These are phyloP conservation scores for Strigamia transsilvanica DNA, from an alignment of 2,888 invertebrate genomes.

Conservation along the genomic window DNA sequence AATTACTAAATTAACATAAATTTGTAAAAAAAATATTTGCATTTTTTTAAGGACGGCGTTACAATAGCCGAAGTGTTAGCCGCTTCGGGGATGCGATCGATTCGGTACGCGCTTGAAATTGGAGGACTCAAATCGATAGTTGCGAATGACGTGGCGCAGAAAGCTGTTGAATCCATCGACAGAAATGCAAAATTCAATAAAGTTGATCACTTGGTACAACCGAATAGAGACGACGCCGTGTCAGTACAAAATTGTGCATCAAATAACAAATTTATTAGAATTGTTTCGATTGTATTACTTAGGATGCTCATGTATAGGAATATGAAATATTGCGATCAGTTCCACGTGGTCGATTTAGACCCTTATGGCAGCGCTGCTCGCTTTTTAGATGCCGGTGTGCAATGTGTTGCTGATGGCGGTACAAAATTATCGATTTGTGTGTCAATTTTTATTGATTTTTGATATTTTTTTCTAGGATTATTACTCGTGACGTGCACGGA, in stretches of 20 bases:
- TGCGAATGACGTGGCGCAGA: constrained; percentile 88
- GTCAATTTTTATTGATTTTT: not conserved
- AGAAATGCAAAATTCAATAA: constrained; percentile 79
- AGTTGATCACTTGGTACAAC: constrained; percentile 76
- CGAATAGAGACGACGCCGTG: constrained; percentile 89
- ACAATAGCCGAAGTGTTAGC: constrained; percentile 90
- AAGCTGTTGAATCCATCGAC: constrained; percentile 86
- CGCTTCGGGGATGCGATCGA: constrained; percentile 93
- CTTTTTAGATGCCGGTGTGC: constrained; percentile 88
- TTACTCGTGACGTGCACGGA: constrained; percentile 96
- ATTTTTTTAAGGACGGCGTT: constrained; percentile 65
- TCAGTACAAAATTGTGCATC: constrained; percentile 65
- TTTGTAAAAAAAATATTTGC: not conserved
- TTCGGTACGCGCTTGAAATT: constrained; percentile 95
- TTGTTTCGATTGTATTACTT: not conserved
- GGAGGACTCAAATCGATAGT: constrained; percentile 79
- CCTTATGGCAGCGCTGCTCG: constrained; percentile 95
- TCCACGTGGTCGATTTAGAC: constrained; percentile 93
- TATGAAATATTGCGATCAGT: constrained; percentile 72
- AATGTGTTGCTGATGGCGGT: constrained; percentile 65
- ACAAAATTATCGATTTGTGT: no score
- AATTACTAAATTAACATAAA: not conserved
- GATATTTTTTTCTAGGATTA: constrained; percentile 72
- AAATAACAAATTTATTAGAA: not conserved
- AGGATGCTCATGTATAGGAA: constrained; percentile 88